Base-by-base conservation (phyloP, 2,888 invertebrate genomes). In the Congeria kusceri region DNA sequence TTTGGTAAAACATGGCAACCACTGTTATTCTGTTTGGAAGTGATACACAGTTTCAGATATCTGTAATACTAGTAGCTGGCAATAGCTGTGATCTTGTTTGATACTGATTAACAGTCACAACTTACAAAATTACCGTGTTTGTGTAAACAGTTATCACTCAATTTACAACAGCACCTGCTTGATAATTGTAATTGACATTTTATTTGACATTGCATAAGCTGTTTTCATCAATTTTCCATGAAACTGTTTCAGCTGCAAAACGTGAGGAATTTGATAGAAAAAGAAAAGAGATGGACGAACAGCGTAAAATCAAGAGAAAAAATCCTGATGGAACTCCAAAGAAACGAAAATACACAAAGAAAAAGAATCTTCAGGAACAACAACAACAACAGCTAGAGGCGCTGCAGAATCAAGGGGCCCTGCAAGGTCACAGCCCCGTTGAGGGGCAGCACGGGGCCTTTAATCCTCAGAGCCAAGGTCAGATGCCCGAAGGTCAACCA, bases 321-420 rank as follows among this genome's bases (percentile, higher is more conserved):
- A 66, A 62, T 46, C 46, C 75, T 9, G 80, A 75, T 25, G 80
- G 77, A 5, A 74, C 82, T 20, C 82, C 78, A 56, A 74, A 64
- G 15, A 84, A 80, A 59, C 67, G 83, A 39, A 39, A 39, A 39
- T 39, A 39, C 39, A 70, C 86, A 96, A 96, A 91, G 94, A 85
- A 86, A 71, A 96, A 91, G 95, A 96, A 83, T 15, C 95, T 96
- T 58, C 96, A 96, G 90, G 96, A 97, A 92, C 96, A 97, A 92
- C 96, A 97, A 90, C 97, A 74, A 23, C 39, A 20, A 53, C 53
- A 53, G 29, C 44, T 65, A 23, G 65, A 74, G 66, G 66, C 29
- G 15, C 9, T 53, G 53, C 53, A 53, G 53, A 20, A 15, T 39
- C 39, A 39, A 39, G 72, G 66, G 27, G 72, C 68, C 13, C 25